Conservation (phyloP, 2,797 vertebrate species). For the Poeciliopsis paucimaculata region DNA sequence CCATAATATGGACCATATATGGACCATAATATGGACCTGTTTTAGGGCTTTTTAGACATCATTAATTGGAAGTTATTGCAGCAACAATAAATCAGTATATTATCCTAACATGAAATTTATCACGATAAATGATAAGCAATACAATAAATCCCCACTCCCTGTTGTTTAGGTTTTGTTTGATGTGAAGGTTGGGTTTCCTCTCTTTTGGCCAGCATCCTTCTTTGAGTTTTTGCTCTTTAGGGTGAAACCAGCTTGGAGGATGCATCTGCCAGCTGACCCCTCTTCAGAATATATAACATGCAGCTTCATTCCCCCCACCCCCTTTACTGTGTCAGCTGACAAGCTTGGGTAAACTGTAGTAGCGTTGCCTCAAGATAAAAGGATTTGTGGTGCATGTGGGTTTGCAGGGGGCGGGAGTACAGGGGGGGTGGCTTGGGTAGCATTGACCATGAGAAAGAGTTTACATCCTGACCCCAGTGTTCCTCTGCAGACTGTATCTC, state of each 20-base stretch:
- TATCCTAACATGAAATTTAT: too few species aligned
- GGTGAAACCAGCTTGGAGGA: slow-evolving; percentile 55
- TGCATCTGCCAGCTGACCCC: slow-evolving; percentile 70
- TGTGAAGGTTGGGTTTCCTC: slow-evolving; percentile 60
- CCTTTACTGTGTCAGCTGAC: slow-evolving; percentile 55
- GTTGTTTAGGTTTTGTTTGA: slow-evolving; percentile 60
- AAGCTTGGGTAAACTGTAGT: slow-evolving; percentile 43
- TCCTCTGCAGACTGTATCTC: slow-evolving; percentile 39
- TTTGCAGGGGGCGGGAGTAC: not conserved
- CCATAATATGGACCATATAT: too few species aligned
- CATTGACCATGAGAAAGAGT: slow-evolving; percentile 51
- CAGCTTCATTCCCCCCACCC: not conserved
- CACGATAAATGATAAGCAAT: too few species aligned
- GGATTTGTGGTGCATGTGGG: not conserved
- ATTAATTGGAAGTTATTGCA: too few species aligned
- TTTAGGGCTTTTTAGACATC: too few species aligned
- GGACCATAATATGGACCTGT: too few species aligned
- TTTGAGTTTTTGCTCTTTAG: slow-evolving; percentile 15
- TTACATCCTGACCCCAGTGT: slow-evolving; percentile 43
- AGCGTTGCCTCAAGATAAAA: slow-evolving; percentile 30
- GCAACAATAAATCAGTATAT: too few species aligned
- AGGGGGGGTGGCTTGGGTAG: slow-evolving; percentile 11
- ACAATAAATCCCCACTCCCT: slow-evolving; percentile 18
- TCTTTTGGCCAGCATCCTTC: slow-evolving; percentile 32
- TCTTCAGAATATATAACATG: slow-evolving; percentile 32